These are phyloP conservation scores for Drepana falcataria DNA, from an alignment of 2,888 invertebrate species.

Conservation along the genomic window DNA sequence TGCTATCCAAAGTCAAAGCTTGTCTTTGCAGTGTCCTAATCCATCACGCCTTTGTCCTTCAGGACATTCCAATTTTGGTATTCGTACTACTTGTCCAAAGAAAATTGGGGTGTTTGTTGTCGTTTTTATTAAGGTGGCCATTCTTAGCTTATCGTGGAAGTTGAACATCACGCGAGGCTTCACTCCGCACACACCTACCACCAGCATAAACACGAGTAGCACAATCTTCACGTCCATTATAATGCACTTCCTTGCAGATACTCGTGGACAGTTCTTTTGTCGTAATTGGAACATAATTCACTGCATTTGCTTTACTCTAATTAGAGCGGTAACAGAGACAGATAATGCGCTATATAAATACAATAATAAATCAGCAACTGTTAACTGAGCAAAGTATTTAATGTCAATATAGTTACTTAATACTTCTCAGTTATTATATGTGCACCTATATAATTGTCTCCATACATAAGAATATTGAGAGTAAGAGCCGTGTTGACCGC, in stretches of 20 bases:
- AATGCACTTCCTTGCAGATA: constrained; percentile 13
- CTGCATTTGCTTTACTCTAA: no score
- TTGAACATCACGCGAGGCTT: constrained; percentile 22
- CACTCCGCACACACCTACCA: constrained; percentile 13
- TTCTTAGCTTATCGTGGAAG: constrained; percentile 27
- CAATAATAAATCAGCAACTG: no score
- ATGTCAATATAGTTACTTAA: no score
- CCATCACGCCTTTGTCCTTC: constrained; percentile 42
- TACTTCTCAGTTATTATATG: no score
- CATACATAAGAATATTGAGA: no score
- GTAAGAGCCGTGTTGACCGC: no score
- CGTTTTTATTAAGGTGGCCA: constrained; percentile 8
- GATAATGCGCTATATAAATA: no score
- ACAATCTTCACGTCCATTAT: constrained; percentile 38
- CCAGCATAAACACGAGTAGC: constrained; percentile 21
- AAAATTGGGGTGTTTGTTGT: constrained; percentile 23
- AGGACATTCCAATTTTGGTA: constrained; percentile 48
- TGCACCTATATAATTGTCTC: no score
- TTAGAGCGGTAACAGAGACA: no score
- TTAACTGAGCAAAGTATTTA: no score
- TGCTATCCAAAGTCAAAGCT: neutral
- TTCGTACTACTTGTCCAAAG: constrained; percentile 50
- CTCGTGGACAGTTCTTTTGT: neutral
- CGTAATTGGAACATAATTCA: no score
- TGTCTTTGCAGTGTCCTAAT: constrained; percentile 39